Evolutionary conservation across 2,888 invertebrate genomes (phyloP), one percentile per base, ranked within the genome.

Genomic region (Phragmatobia fuliginosa): DNA sequence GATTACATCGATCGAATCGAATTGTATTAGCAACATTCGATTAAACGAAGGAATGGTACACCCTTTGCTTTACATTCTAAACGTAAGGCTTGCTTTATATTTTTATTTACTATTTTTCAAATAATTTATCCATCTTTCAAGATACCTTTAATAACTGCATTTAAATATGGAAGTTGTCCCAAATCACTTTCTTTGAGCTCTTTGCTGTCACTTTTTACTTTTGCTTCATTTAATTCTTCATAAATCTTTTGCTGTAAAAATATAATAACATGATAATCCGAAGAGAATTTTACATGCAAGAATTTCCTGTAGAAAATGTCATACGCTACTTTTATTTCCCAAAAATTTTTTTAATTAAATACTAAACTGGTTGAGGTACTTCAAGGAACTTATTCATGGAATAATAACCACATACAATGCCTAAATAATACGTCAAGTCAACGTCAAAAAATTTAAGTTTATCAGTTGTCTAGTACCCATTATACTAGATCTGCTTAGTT

Each of bases 91-190:
- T 52, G 52, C 52, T 52, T n/a, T 8, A 25, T 25, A 2, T 52
- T 25, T 52, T 25, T 14, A 8, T 1, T n/a, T n/a, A 6, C n/a
- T n/a, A 25, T 25, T 25, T 6, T 45, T 11, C 2, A 45, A 14
- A 18, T 14, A 6, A 14, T 52, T 25, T 1, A 25, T 52, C 14
- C 52, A 25, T 25, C 49, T 25, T 25, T 52, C 4, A 4, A 11
- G 11, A 14, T 14, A 25, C 91, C 92, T 84, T 91, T 90, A 0
- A 90, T 79, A 2, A 87, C 83, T 66, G 82, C 79, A 49, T 87
- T 86, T 1, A 91, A 72, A 58, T 87, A 90, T 0, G 83, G 81
- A 0, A 89, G 74, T 16, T 85, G 72, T 0, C 81, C 75, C 5
- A 89, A 74, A 10, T 65, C 67, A 0, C 64, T 76, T 0, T 80